Base-by-base conservation (phyloP, 2,888 invertebrate genomes). In the Rambutsinella grinnellia region DNA sequence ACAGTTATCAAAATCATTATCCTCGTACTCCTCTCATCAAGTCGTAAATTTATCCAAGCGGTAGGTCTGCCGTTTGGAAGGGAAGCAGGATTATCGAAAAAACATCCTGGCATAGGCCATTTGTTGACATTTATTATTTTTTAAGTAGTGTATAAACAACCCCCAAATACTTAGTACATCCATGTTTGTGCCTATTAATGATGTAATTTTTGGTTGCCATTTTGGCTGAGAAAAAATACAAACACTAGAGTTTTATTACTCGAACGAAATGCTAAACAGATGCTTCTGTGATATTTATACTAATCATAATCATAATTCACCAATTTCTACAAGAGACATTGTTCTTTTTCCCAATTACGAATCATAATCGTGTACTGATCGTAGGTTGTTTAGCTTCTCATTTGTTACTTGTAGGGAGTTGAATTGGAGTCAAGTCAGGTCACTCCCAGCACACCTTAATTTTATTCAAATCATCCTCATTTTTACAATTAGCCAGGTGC, bases 401-500 rank as follows among this genome's bases (percentile, higher is more conserved):
- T 53, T 23, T 28, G 26, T 27, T 62, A 27, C 62, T 24, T 21
- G 63, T 53, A 53, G 21, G 28, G 28, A 36, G 27, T 36, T 19
- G 54, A n/a, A 23, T 19, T 49, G 49, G 49, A 72, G 65, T 63
- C 65, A 72, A 57, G 51, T 51, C 51, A 60, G 66, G 72, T 72
- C 72, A 72, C 66, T 72, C 61, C 61, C 36, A 26, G 67, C 74
- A 74, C 74, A 74, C 74, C 74, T 74, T 24, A 36, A 58, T 61
- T 70, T 70, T 74, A 67, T 74, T 74, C 46, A 67, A 67, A 74
- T 74, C 53, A 53, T 56, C 74, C 65, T 67, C 36, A 36, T 74
- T 60, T 54, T 13, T 61, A 62, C 66, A 74, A 74, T 74, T 74
- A 74, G 67, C 74, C 67, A 74, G 74, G 60, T 72, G 72, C 54